phyloP scores from a whole-genome alignment of 1,140 invertebrate genomes.

The Drosophila melanogaster region DNA sequence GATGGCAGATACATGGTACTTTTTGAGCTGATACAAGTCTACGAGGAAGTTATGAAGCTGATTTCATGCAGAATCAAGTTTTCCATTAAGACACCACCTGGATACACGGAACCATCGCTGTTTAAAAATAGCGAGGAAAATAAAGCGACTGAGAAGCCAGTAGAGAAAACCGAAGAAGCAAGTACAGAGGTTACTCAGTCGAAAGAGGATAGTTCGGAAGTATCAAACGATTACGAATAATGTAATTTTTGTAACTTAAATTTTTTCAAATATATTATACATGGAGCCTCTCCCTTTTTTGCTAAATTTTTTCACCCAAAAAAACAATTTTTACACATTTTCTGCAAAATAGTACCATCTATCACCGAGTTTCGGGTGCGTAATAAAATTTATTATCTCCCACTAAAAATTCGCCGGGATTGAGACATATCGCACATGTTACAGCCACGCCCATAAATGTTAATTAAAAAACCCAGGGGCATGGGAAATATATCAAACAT shows the following conservation, averaged over 20 bases:
- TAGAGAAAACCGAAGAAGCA: not conserved
- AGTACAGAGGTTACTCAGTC: not conserved
- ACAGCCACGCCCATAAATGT: conserved; percentile 18
- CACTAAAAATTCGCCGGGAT: conserved; percentile 13
- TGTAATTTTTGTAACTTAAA: not conserved
- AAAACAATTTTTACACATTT: not conserved
- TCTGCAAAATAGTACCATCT: not conserved
- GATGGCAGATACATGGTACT: conserved; percentile 62
- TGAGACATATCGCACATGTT: conserved; percentile 31
- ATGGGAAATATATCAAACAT: conserved; percentile 19
- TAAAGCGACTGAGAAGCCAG: not conserved
- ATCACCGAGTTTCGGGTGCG: conserved; percentile 2
- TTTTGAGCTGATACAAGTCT: conserved; percentile 65
- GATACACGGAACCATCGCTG: not conserved
- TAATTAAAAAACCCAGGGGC: conserved; percentile 33
- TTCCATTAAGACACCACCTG: conserved; percentile 21
- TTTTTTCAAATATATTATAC: not conserved
- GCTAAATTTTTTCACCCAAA: not conserved
- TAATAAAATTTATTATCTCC: conserved; percentile 29
- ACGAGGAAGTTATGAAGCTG: conserved; percentile 64
- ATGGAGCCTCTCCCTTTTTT: too few relatives aligned
- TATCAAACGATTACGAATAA: not conserved
- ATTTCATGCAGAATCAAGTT: conserved; percentile 52
- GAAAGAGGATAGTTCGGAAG: not conserved
- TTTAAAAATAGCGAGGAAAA: conserved; percentile 13